Base-by-base conservation (phyloP, 2,797 vertebrate species). In the Phrynocephalus guinanensis region DNA sequence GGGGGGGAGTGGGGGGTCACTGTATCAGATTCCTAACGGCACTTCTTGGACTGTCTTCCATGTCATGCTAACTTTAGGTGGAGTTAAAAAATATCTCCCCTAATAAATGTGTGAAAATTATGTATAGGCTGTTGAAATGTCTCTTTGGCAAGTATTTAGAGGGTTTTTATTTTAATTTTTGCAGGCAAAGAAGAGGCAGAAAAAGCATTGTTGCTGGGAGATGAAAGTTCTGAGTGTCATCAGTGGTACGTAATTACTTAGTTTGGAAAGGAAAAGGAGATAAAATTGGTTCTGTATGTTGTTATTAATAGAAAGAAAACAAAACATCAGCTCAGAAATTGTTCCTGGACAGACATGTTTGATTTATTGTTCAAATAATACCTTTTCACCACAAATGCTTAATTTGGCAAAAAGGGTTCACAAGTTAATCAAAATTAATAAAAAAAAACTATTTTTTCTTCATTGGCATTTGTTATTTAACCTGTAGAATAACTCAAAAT, bases 101-200 rank as follows among this genome's bases (percentile, higher is more conserved):
- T 72, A 83, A 52, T 83, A 3, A 83, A 70, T 44, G 52, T 83
- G 67, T 72, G 8, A 79, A 0, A 11, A 8, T 85, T 75, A 72
- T 11, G 18, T 30, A 1, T 87, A 20, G 3, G 0, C 0, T 84
- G 38, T 70, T 50, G 13, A 72, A 82, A 28, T 28, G 28, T 68
- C n/a, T 22, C 67, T 67, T 87, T 82, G 44, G 9, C 28, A 30
- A 79, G 20, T 70, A 71, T 72, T 77, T 71, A 7, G 10, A 22
- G 22, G 30, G 24, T 16, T 88, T 16, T 26, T 16, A 33, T 28
- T 60, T 0, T 72, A 89, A 83, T 13, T 71, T 44, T 91, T 94
- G 60, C 85, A 97, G 99, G 98, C 93, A 98, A 96, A 82, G 97
- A 97, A 90, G 98, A 97, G 93, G 96, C 98, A 0, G 98, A 99